Evolutionary conservation across 2,113 vertebrate genomes (phyloP).

Genomic region (Sphaerodactylus townsendi): DNA sequence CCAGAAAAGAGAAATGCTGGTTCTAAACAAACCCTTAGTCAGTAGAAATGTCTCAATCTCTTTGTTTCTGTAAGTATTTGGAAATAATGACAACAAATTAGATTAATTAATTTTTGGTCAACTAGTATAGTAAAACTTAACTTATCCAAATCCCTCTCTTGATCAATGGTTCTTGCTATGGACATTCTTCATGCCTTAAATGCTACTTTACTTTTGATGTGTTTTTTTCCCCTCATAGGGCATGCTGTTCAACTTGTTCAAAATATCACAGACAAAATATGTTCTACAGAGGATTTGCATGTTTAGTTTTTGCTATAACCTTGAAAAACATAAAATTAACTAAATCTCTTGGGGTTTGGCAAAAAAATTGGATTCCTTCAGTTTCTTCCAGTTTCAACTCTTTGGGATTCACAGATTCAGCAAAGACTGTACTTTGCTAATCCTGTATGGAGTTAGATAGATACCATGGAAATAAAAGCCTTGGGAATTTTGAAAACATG

Average conservation of each 20-base stretch:
- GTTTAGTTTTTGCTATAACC: neutral
- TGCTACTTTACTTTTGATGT: neutral
- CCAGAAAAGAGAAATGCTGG: neutral
- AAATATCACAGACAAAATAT: neutral
- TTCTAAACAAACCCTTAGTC: neutral
- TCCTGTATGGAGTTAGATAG: no score
- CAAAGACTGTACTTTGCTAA: no score
- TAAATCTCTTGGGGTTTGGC: neutral
- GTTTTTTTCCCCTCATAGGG: no score
- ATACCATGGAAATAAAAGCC: no score
- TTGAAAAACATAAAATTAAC: neutral
- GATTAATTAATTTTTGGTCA: neutral
- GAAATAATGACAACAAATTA: neutral
- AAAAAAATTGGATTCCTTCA: neutral
- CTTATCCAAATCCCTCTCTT: neutral
- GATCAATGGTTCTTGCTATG: neutral
- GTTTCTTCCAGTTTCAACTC: neutral
- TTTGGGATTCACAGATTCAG: neutral
- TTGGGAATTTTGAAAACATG: no score
- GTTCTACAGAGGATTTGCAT: neutral
- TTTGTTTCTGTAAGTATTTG: rapidly evolving
- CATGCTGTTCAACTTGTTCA: no score
- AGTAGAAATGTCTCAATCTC: neutral
- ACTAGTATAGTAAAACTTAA: neutral
- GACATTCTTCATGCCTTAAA: neutral